Conservation (phyloP, 1,140 invertebrate species). For the Chrysomallon squamiferum region DNA sequence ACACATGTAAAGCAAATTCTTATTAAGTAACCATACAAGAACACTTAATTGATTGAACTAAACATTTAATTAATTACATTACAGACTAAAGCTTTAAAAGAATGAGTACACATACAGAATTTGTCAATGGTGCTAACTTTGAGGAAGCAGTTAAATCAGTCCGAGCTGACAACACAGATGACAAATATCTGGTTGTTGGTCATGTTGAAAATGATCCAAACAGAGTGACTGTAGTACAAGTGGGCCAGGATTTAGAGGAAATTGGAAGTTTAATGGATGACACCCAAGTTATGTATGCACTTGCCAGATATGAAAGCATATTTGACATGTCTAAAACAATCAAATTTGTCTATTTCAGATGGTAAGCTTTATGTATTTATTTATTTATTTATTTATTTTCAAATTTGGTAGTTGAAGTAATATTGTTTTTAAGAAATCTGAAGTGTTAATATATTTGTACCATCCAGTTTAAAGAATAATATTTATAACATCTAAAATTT, state of each 20-base stretch:
- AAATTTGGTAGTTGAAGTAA: too few relatives aligned
- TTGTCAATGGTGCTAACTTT: constrained; percentile 34
- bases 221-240: constrained; percentile 22
- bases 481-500: too few relatives aligned
- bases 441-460: too few relatives aligned
- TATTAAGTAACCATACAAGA: not conserved
- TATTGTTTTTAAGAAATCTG: not conserved
- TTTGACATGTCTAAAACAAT: constrained; percentile 52
- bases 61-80: not conserved
- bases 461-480: too few relatives aligned
- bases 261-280: constrained; percentile 32
- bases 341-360: constrained; percentile 56
- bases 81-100: not conserved
- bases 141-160: constrained; percentile 36
- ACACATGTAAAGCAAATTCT: too few relatives aligned
- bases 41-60: not conserved
- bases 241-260: constrained; percentile 30
- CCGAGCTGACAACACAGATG: constrained; percentile 31
- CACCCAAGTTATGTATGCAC: constrained; percentile 44
- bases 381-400: too few relatives aligned
- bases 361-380: too few relatives aligned
- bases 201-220: constrained; percentile 52
- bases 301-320: constrained; percentile 43
- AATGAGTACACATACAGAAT: constrained; percentile 43
- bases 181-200: constrained; percentile 41